A percentile compares a stretch with the other conserved stretches of the same genome.
phyloP scores from a whole-genome alignment of 2,888 invertebrate genomes.

The Eupithecia centaureata region DNA sequence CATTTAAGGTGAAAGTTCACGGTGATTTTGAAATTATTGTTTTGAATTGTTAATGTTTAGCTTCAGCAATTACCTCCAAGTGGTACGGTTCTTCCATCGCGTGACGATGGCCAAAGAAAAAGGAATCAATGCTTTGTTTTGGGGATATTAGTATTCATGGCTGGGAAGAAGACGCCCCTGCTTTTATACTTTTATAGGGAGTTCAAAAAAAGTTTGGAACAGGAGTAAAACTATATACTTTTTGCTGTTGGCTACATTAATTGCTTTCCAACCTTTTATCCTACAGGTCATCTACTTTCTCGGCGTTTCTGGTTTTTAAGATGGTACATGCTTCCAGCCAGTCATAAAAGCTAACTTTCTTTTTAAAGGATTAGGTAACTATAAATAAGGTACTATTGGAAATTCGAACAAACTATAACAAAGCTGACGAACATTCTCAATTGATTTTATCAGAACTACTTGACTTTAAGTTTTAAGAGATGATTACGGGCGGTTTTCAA shows the following conservation, averaged over 20 bases:
- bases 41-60: conserved; percentile 65
- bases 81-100: conserved; percentile 72
- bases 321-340: neutral
- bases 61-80: conserved; percentile 71
- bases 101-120: conserved; percentile 66
- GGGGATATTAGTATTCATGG: conserved; percentile 56
- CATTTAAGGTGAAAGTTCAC: conserved; percentile 70
- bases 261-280: neutral
- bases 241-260: neutral
- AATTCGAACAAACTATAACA: conserved; percentile 11
- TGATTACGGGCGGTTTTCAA: conserved; percentile 9
- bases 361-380: neutral
- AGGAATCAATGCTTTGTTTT: conserved; percentile 60
- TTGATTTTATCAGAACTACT: conserved; percentile 17
- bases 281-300: neutral
- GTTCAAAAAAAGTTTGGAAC: conserved; percentile 6
- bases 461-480: conserved; percentile 18
- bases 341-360: neutral
- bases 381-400: neutral
- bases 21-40: conserved; percentile 68
- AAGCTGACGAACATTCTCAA: conserved; percentile 6
- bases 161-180: conserved; percentile 46
- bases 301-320: neutral
- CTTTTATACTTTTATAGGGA: conserved; percentile 39
- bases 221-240: neutral